Evolutionary conservation across 1,140 invertebrate genomes (phyloP).

Genomic region (Sinella curviseta): DNA sequence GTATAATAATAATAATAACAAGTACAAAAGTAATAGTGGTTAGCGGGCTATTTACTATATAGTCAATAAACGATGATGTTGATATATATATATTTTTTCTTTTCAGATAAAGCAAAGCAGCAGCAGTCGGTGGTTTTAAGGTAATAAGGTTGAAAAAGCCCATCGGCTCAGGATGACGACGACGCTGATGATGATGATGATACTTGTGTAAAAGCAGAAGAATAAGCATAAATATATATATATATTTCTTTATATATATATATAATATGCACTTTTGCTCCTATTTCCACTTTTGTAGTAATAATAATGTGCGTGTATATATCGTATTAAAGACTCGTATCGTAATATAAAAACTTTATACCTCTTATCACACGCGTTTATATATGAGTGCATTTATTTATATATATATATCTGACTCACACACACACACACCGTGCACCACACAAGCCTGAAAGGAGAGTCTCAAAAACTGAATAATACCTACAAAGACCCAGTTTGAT

Average conservation of each 20-base stretch:
- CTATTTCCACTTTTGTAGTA: not conserved
- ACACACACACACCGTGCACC: not conserved
- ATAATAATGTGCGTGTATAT: conserved; percentile 1
- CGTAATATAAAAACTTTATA: not conserved
- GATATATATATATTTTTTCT: not conserved
- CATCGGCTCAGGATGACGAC: not conserved
- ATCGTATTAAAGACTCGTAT: too few relatives aligned
- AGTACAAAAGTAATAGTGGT: not conserved
- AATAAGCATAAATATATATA: conserved; percentile 6
- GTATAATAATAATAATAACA: not conserved
- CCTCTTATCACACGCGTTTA: too few relatives aligned
- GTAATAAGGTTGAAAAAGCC: conserved; percentile 12
- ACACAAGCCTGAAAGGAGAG: not conserved
- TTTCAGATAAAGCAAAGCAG: not conserved
- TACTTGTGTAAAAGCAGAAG: conserved; percentile 4
- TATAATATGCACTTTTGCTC: not conserved
- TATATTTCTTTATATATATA: conserved; percentile 1
- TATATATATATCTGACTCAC: not conserved
- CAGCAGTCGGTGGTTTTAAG: conserved; percentile 12
- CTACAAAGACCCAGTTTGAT: conserved; percentile 11
- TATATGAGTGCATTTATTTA: not conserved
- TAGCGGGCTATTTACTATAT: not conserved
- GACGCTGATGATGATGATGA: conserved; percentile 1
- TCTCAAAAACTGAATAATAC: conserved; percentile 10
- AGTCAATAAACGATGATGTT: not conserved